These are phyloP conservation scores for Rhea americana DNA, from an alignment of 2,113 vertebrate species.

Conservation along the genomic window DNA sequence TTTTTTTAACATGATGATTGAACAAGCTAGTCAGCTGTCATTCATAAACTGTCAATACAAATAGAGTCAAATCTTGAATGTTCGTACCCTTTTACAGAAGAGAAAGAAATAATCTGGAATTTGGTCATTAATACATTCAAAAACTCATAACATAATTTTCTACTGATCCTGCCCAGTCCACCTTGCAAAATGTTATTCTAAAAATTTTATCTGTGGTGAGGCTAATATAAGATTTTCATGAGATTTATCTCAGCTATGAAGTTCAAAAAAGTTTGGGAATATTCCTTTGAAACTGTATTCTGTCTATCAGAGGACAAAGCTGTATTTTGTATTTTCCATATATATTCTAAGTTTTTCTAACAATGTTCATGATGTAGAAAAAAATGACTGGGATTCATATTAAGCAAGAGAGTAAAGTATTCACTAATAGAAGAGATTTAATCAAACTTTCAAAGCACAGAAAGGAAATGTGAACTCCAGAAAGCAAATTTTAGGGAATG, in stretches of 20 bases:
- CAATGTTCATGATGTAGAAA: background rate
- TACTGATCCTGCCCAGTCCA: background rate
- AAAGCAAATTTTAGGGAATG: constrained; percentile 31
- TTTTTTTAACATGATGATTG: background rate
- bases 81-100: background rate
- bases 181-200: background rate
- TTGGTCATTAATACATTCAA: background rate
- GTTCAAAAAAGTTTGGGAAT: background rate
- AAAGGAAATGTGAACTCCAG: background rate
- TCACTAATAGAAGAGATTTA: constrained; percentile 6
- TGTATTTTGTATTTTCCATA: background rate
- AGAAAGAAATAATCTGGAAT: background rate
- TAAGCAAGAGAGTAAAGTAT: background rate
- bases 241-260: constrained; percentile 17
- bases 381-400: background rate
- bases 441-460: constrained; percentile 2
- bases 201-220: background rate
- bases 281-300: constrained; percentile 5
- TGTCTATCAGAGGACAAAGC: background rate
- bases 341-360: constrained; percentile 19
- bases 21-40: background rate
- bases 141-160: background rate
- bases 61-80: background rate
- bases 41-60: background rate
- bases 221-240: background rate